These are phyloP conservation scores for Nomada fabriciana DNA, from an alignment of 2,888 invertebrate species.

Conservation along the genomic window DNA sequence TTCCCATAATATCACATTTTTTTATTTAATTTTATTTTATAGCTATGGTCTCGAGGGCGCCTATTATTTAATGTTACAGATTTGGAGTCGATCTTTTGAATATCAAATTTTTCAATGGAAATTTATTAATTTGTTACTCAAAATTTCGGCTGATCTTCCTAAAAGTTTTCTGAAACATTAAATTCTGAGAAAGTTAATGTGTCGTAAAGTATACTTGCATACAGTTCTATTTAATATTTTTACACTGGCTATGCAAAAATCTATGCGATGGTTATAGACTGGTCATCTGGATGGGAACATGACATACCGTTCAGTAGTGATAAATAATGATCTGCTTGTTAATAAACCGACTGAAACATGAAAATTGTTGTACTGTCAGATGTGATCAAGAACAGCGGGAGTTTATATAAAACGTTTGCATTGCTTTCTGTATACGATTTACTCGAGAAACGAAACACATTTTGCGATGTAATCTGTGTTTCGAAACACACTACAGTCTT, in stretches of 20 bases:
- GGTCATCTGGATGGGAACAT: too few species aligned
- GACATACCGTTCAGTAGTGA: not conserved
- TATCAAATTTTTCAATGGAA: not conserved
- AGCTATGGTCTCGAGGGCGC: too few species aligned
- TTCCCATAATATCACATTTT: too few species aligned
- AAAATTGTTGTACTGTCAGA: not conserved
- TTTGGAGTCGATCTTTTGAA: too few species aligned
- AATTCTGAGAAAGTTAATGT: too few species aligned
- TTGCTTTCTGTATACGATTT: not conserved
- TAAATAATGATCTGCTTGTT: not conserved
- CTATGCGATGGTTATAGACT: too few species aligned
- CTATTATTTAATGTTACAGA: too few species aligned
- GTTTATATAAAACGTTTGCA: not conserved
- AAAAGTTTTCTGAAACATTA: too few species aligned
- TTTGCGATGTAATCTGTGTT: not conserved
- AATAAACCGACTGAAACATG: not conserved
- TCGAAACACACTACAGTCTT: not conserved
- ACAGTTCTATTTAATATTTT: too few species aligned
- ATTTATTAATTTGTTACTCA: not conserved
- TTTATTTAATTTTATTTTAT: too few species aligned
- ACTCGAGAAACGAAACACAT: constrained; percentile 4
- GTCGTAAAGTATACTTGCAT: too few species aligned
- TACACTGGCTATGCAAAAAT: too few species aligned
- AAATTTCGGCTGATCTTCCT: not conserved
- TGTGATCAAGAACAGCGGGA: not conserved